Percentiles rank a stretch among this genome's conserved stretches.
These are phyloP conservation scores for Cepaea hortensis DNA, from an alignment of 2,888 invertebrate genomes.

Conservation along the genomic window DNA sequence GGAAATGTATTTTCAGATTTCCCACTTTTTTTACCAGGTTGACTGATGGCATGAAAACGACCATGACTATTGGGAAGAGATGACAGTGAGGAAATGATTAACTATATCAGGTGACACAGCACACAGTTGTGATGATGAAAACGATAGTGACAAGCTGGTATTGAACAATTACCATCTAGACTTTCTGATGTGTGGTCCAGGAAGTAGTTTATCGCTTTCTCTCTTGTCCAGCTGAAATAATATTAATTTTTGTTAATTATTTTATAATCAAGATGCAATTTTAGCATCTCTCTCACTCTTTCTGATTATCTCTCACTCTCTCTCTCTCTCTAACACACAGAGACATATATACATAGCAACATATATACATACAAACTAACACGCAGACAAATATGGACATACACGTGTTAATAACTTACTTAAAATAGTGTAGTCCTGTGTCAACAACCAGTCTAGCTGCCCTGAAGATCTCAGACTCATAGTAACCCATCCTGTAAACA, in stretches of 20 bases:
- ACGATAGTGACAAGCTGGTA: background rate
- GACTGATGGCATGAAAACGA: no score
- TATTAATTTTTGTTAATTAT: background rate
- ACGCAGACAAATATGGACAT: background rate
- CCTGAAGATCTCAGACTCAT: conserved; percentile 62
- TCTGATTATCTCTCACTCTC: no score
- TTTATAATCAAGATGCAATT: background rate
- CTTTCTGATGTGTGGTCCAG: conserved; percentile 60
- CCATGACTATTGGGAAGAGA: no score
- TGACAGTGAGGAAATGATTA: background rate
- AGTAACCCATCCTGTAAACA: conserved; percentile 55
- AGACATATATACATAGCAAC: no score
- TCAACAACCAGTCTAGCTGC: conserved; percentile 67
- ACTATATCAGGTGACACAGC: background rate
- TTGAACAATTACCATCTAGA: conserved; percentile 22
- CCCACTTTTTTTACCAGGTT: no score
- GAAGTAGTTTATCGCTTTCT: conserved; percentile 68
- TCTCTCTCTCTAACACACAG: no score
- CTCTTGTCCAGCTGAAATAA: conserved; percentile 67
- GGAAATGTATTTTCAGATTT: no score
- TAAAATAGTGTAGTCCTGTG: conserved; percentile 62
- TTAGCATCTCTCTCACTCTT: no score
- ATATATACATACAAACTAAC: no score
- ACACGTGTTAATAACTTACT: conserved; percentile 44
- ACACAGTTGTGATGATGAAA: background rate